A percentile compares a stretch with the other conserved stretches of the same genome.
Evolutionary conservation across 2,797 vertebrate species (phyloP).

Genomic region (Rhyacichthys aspro): DNA sequence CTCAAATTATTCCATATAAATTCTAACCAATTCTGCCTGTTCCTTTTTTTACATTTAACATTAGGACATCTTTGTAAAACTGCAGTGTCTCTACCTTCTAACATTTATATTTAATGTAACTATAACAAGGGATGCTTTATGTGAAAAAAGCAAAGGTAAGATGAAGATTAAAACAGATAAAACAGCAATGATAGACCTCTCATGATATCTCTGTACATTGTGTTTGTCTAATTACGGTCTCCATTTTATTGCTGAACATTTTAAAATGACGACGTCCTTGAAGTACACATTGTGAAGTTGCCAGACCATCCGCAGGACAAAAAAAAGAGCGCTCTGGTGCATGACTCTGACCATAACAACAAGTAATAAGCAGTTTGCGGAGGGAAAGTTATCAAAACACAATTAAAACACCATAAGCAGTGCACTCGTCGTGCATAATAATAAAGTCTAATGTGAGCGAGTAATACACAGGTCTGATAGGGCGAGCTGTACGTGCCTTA

Average conservation of each 20-base stretch:
- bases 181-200: too few species aligned
- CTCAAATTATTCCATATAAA: too few species aligned
- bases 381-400: constrained; percentile 30
- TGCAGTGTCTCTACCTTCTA: too few species aligned
- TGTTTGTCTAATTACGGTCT: too few species aligned
- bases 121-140: too few species aligned
- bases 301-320: not conserved
- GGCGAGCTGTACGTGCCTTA: not conserved
- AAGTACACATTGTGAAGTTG: not conserved
- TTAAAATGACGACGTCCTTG: not conserved
- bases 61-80: too few species aligned
- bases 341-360: constrained; percentile 15
- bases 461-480: constrained; percentile 20
- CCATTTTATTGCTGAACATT: not conserved
- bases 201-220: too few species aligned
- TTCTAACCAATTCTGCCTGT: too few species aligned
- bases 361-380: constrained; percentile 26
- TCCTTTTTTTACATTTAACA: too few species aligned
- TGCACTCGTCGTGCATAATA: constrained; percentile 14
- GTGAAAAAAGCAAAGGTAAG: too few species aligned
- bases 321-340: constrained; percentile 1
- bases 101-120: too few species aligned
- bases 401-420: constrained; percentile 19
- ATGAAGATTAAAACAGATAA: too few species aligned
- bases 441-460: constrained; percentile 6